Conservation (phyloP, 1,140 invertebrate species). For the Harpegnathos saltator region DNA sequence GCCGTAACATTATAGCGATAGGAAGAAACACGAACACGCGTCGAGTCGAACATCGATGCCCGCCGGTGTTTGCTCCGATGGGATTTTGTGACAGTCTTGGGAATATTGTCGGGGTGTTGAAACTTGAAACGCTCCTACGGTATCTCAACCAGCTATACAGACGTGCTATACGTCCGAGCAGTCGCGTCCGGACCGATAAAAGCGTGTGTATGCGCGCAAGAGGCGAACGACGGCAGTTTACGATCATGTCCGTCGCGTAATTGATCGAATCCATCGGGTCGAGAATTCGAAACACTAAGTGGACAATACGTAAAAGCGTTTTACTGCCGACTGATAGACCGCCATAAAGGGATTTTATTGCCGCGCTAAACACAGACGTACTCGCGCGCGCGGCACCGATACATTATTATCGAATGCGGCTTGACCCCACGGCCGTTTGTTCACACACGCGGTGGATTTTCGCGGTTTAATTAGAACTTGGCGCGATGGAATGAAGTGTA, state of each 20-base stretch:
- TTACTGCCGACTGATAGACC: slow-evolving; percentile 27
- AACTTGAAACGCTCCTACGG: neutral
- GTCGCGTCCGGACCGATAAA: slow-evolving; percentile 9
- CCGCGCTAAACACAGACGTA: neutral
- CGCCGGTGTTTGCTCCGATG: neutral
- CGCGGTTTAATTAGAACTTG: neutral
- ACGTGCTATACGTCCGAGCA: slow-evolving; percentile 1
- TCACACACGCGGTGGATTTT: neutral
- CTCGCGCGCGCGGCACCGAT: neutral
- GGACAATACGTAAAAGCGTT: slow-evolving; percentile 43
- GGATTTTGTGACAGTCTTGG: neutral
- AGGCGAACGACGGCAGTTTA: slow-evolving; percentile 17
- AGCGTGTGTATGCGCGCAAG: neutral
- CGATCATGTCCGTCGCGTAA: slow-evolving; percentile 20
- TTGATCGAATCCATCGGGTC: slow-evolving; percentile 36
- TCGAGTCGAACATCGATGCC: neutral
- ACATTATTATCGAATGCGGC: neutral
- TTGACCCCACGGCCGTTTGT: neutral
- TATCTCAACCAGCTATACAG: slow-evolving; percentile 10
- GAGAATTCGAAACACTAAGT: slow-evolving; percentile 33
- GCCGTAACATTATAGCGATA: neutral
- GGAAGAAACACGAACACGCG: neutral
- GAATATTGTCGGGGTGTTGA: neutral
- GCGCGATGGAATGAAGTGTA: neutral
- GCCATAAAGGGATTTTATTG: slow-evolving; percentile 40